Evolutionary conservation across 2,113 vertebrate genomes (phyloP).

Genomic region (Apteryx mantelli): DNA sequence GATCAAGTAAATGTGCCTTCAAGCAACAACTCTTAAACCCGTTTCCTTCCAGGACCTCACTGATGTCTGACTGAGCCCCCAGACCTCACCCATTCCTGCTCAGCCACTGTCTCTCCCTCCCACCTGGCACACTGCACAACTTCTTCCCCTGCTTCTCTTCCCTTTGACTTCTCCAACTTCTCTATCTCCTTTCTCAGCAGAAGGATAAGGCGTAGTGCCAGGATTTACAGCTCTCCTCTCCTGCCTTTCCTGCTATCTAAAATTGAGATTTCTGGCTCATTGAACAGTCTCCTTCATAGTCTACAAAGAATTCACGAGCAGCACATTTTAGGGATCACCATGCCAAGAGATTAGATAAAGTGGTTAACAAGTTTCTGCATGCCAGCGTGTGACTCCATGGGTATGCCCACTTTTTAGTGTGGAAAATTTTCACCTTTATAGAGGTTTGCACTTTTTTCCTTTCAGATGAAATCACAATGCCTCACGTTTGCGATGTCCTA

Average conservation of each 20-base stretch:
- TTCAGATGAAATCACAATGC: not conserved
- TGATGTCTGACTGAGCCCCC: too few species aligned
- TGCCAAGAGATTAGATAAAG: not conserved
- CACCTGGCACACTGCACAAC: too few species aligned
- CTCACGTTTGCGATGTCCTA: not conserved
- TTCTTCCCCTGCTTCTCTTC: too few species aligned
- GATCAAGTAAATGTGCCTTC: not conserved
- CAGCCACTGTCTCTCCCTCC: too few species aligned
- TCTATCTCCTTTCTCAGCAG: too few species aligned
- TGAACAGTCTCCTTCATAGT: not conserved
- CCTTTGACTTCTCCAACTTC: too few species aligned
- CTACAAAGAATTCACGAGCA: not conserved
- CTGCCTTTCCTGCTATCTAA: not conserved
- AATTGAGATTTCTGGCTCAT: not conserved
- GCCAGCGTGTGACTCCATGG: not conserved
- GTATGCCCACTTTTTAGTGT: not conserved
- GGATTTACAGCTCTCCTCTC: not conserved
- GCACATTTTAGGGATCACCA: not conserved
- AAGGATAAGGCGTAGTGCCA: not conserved
- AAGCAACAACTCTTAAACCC: too few species aligned
- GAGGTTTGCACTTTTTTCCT: not conserved
- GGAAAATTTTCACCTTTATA: not conserved
- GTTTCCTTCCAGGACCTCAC: too few species aligned
- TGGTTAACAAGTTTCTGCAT: not conserved
- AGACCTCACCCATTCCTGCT: too few species aligned